Conservation (phyloP, 2,797 vertebrate species). For the Manis javanica region DNA sequence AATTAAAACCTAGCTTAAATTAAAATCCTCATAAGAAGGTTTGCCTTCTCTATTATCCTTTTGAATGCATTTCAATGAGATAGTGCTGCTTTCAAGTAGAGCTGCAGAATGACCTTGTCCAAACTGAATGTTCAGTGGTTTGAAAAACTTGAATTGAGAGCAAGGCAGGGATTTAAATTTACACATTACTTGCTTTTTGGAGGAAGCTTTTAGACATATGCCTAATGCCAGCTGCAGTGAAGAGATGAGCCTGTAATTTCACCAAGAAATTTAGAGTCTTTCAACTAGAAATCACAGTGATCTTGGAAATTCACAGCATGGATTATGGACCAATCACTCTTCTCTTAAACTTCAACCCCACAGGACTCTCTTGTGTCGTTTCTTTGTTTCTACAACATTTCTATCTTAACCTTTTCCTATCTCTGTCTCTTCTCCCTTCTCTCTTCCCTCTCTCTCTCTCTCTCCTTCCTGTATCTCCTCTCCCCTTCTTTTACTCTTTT, state of each 20-base stretch:
- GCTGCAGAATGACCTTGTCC: neutral
- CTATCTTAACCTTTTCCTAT: neutral
- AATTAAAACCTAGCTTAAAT: neutral
- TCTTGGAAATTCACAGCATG: neutral
- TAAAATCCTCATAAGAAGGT: neutral
- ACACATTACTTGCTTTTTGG: neutral
- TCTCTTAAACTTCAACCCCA: neutral
- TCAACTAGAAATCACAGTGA: neutral
- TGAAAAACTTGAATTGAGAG: neutral
- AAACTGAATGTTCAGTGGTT: neutral
- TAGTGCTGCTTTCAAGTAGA: neutral
- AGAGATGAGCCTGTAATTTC: neutral
- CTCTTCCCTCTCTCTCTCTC: neutral
- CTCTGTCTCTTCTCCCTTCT: neutral
- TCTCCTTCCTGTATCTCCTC: neutral
- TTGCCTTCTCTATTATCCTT: neutral
- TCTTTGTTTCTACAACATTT: neutral
- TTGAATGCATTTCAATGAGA: neutral
- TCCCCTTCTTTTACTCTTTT: neutral
- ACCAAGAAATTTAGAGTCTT: neutral
- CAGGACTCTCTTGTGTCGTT: neutral
- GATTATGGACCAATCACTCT: neutral
- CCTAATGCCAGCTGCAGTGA: neutral
- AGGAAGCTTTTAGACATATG: neutral
- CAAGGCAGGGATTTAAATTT: neutral